Conservation (phyloP, 2,888 invertebrate genomes). For the Drosophila borealis region DNA sequence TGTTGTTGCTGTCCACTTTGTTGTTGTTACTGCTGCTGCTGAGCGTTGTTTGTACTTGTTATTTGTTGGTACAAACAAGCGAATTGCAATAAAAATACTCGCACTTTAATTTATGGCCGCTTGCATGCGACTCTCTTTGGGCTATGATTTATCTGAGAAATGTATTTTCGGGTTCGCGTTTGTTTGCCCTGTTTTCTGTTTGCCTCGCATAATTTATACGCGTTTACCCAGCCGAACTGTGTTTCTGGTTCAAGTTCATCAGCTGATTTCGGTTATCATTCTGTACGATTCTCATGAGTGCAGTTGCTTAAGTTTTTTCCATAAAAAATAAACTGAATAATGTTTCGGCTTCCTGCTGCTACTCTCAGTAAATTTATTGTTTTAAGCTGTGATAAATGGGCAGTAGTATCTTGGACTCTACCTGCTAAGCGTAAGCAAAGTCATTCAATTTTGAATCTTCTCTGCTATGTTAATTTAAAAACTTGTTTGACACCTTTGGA, state of each 20-base stretch:
- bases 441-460: too few relatives aligned
- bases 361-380: conserved; percentile 8
- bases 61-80: conserved; percentile 66
- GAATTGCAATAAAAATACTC: conserved; percentile 71
- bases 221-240: conserved; percentile 26
- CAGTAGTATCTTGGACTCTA: background rate
- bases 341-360: conserved; percentile 2
- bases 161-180: conserved; percentile 19
- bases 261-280: conserved; percentile 25
- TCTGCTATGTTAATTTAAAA: too few relatives aligned
- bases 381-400: background rate
- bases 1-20: conserved; percentile 21
- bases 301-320: background rate
- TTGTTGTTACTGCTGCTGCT: conserved; percentile 18
- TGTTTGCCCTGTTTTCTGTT: conserved; percentile 27
- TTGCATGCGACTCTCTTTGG: conserved; percentile 49
- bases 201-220: conserved; percentile 62
- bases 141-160: conserved; percentile 66
- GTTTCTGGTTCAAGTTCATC: conserved; percentile 73
- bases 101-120: conserved; percentile 64
- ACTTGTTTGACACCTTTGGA: too few relatives aligned
- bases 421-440: too few relatives aligned
- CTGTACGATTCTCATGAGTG: conserved; percentile 24
- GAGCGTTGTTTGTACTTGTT: conserved; percentile 55
- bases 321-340: conserved; percentile 16